Conservation (phyloP, 2,113 vertebrate genomes). For the Alethe diademata region DNA sequence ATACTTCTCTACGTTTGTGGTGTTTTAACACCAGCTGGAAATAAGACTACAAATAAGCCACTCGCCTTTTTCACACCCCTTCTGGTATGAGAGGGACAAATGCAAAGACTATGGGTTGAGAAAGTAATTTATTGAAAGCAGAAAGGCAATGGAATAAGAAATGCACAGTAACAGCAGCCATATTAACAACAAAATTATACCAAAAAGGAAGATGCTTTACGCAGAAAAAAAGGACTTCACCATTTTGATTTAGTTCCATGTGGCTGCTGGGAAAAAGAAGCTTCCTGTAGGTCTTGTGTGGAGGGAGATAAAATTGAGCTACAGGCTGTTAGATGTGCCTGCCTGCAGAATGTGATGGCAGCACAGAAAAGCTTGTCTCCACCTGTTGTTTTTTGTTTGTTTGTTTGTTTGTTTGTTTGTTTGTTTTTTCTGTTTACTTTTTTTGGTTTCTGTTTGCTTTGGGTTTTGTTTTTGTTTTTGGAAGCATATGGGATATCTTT, state of each 20-base stretch:
- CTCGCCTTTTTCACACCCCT: fast-evolving
- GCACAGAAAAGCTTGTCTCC: not conserved
- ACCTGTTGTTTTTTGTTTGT: not conserved
- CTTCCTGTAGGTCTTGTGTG: not conserved
- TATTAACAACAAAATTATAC: not conserved
- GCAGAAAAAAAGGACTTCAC: not conserved
- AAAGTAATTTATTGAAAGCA: not conserved
- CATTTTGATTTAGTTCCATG: not conserved
- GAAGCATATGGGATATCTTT: not conserved
- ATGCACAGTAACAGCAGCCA: not conserved
- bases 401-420: not conserved
- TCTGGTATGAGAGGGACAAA: not conserved
- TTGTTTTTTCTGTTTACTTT: not conserved
- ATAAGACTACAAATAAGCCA: not conserved
- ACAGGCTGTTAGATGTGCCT: not conserved
- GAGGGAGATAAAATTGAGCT: not conserved
- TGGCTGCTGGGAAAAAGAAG: not conserved
- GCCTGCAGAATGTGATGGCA: not conserved
- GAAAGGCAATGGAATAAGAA: not conserved
- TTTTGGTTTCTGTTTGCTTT: not conserved
- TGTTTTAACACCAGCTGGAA: not conserved
- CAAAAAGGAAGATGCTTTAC: not conserved
- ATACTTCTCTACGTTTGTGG: not conserved
- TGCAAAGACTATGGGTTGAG: not conserved
- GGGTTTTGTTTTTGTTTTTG: not conserved